phyloP scores from a whole-genome alignment of 2,797 vertebrate species.

The Ataeniobius toweri region DNA sequence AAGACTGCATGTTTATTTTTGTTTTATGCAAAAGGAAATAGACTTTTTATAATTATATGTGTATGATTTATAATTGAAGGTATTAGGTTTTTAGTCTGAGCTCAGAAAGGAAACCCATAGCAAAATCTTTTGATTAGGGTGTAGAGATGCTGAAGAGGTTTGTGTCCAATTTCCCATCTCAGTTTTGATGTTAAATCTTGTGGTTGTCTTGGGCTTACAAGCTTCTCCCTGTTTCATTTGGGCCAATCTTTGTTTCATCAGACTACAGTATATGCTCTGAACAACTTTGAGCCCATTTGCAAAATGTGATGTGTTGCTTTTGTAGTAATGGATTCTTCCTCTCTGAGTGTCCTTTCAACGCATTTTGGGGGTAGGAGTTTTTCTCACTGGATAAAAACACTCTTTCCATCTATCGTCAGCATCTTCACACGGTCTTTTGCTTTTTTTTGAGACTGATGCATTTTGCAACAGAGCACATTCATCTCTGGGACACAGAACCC shows the following conservation, averaged over 20 bases:
- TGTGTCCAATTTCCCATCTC: neutral
- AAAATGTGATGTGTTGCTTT: neutral
- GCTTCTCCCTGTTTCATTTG: too few relatives aligned
- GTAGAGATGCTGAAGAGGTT: neutral
- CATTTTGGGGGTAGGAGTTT: too few relatives aligned
- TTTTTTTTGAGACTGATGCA: neutral
- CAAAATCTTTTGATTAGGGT: conserved; percentile 4
- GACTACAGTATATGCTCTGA: too few relatives aligned
- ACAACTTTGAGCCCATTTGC: neutral
- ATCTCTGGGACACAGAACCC: neutral
- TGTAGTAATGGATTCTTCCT: neutral
- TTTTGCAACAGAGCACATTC: neutral
- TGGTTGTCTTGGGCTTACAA: neutral
- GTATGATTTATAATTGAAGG: conserved; percentile 15
- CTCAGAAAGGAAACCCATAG: conserved; percentile 12
- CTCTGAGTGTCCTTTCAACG: neutral
- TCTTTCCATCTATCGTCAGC: too few relatives aligned
- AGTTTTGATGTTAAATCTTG: neutral
- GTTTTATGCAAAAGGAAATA: conserved; percentile 9
- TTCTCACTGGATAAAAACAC: too few relatives aligned
- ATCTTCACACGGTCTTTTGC: too few relatives aligned
- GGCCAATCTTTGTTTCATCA: too few relatives aligned
- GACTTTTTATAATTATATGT: conserved; percentile 23
- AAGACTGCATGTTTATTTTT: conserved; percentile 21
- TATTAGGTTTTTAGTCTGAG: conserved; percentile 9